phyloP scores from a whole-genome alignment of 2,797 vertebrate genomes.

The Lutjanus campechanus region DNA sequence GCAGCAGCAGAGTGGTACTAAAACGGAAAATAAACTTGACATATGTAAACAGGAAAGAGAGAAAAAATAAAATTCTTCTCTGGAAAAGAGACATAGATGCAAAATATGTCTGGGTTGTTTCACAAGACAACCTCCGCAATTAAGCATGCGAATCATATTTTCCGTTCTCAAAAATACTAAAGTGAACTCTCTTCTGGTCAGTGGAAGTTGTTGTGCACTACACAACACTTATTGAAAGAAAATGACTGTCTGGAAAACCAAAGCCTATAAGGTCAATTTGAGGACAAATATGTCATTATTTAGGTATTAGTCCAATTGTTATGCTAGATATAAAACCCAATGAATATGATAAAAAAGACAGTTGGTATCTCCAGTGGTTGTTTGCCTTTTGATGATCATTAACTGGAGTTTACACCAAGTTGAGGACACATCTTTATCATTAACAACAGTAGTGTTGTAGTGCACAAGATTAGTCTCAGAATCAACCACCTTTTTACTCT shows the following conservation, averaged over 20 bases:
- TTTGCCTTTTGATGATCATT: constrained; percentile 3
- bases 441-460: background rate
- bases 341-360: background rate
- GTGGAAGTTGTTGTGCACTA: constrained; percentile 52
- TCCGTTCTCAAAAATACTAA: constrained; percentile 72
- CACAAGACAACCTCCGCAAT: constrained; percentile 70
- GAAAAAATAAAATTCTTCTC: constrained; percentile 51
- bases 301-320: background rate
- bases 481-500: constrained; percentile 25
- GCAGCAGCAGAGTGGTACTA: constrained; percentile 36
- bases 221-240: constrained; percentile 40
- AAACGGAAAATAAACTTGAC: constrained; percentile 65
- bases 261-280: constrained; percentile 39
- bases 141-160: constrained; percentile 79
- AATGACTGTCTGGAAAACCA: constrained; percentile 31
- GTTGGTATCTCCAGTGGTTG: background rate
- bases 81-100: constrained; percentile 57
- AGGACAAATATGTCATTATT: constrained; percentile 40
- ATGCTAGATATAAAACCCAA: background rate
- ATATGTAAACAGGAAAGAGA: constrained; percentile 65
- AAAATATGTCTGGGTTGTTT: constrained; percentile 75
- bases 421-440: background rate
- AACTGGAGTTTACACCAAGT: constrained; percentile 9
- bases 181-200: constrained; percentile 60
- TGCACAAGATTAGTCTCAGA: constrained; percentile 18